Evolutionary conservation across 2,888 invertebrate genomes (phyloP).

Genomic region (Andrena minutula): DNA sequence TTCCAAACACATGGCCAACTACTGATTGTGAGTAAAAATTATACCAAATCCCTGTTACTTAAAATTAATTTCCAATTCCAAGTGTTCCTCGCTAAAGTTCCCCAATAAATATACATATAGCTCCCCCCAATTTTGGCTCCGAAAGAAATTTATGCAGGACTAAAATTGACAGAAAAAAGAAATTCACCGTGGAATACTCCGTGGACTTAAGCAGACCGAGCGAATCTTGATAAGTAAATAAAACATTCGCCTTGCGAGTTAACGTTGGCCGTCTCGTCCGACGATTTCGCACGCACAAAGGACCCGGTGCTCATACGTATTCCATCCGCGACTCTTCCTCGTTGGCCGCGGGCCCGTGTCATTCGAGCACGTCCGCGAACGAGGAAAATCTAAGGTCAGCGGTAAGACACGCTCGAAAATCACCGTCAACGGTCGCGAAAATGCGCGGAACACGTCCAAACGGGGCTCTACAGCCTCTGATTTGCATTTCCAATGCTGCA

Average conservation of each 20-base stretch:
- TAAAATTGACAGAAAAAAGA: too few relatives aligned
- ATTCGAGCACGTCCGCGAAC: conserved; percentile 69
- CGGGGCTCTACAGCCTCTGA: conserved; percentile 5
- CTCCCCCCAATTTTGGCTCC: too few relatives aligned
- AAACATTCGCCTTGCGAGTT: conserved; percentile 47
- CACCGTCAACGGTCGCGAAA: conserved; percentile 16
- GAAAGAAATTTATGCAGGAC: too few relatives aligned
- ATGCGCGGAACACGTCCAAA: conserved; percentile 9
- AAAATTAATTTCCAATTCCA: too few relatives aligned
- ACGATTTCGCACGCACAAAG: conserved; percentile 61
- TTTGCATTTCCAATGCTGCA: conserved; percentile 5
- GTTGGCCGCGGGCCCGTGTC: conserved; percentile 69
- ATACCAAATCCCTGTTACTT: too few relatives aligned
- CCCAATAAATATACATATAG: too few relatives aligned
- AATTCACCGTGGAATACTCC: too few relatives aligned
- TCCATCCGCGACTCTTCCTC: conserved; percentile 73
- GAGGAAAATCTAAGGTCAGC: conserved; percentile 62
- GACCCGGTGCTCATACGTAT: conserved; percentile 65
- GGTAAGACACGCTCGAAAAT: conserved; percentile 21
- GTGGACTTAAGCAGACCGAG: conserved; percentile 9
- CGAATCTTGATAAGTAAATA: conserved; percentile 45
- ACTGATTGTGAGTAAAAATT: too few relatives aligned
- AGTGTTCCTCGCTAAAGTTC: too few relatives aligned
- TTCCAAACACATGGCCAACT: too few relatives aligned
- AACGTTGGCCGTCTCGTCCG: conserved; percentile 26